These are phyloP conservation scores for Chloropsis cyanopogon DNA, from an alignment of 2,113 vertebrate genomes.

Conservation along the genomic window DNA sequence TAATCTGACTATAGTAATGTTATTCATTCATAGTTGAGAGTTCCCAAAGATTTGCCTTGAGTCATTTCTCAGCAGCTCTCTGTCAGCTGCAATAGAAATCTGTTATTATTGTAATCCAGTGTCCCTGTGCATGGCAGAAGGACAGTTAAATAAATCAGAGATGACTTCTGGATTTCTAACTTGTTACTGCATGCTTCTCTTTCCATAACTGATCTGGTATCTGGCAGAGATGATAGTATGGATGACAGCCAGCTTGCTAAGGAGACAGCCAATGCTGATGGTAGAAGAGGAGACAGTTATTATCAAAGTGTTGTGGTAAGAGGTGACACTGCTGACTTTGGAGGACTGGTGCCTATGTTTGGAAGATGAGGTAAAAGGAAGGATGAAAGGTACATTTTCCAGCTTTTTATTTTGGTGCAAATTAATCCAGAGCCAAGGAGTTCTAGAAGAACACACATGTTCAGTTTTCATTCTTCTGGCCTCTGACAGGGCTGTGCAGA, in stretches of 20 bases:
- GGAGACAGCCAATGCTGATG: not conserved
- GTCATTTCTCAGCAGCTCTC: not conserved
- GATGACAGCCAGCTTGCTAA: not conserved
- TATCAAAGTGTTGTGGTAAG: not conserved
- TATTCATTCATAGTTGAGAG: not conserved
- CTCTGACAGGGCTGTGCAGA: not conserved
- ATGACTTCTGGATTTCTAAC: not conserved
- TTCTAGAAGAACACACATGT: not conserved
- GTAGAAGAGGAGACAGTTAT: not conserved
- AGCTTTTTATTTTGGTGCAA: not conserved
- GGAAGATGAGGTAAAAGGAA: not conserved
- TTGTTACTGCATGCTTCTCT: not conserved
- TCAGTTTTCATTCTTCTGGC: not conserved
- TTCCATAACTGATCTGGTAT: not conserved
- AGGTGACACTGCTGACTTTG: not conserved
- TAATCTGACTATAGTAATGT: not conserved
- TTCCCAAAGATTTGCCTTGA: not conserved
- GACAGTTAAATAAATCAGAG: not conserved
- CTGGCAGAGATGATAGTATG: not conserved
- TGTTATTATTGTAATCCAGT: not conserved
- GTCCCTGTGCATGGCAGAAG: not conserved
- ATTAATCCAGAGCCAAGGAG: not conserved
- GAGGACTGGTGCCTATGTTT: not conserved
- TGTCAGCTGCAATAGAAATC: not conserved
- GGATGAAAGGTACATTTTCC: not conserved